These are phyloP conservation scores for Drosophila nannoptera DNA, from an alignment of 1,140 invertebrate genomes.

Conservation along the genomic window DNA sequence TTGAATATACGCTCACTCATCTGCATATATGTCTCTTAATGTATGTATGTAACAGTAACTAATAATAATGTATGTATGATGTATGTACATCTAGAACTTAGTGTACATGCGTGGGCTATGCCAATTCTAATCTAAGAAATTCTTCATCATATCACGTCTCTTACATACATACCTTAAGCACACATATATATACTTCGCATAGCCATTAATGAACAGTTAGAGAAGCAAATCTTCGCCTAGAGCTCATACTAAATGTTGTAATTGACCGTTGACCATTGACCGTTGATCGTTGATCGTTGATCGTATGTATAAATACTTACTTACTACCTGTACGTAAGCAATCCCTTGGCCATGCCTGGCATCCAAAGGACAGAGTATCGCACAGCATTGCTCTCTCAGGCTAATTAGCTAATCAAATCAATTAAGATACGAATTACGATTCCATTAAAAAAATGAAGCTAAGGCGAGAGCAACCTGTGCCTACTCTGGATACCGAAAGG, in stretches of 20 bases:
- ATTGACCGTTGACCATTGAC: constrained; percentile 60
- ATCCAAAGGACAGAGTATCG: constrained; percentile 3
- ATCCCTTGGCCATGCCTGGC: constrained; percentile 45
- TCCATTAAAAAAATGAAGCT: background rate
- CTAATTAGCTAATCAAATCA: background rate
- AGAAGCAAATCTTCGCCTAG: constrained; percentile 71
- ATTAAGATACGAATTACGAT: background rate
- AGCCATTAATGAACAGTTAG: constrained; percentile 63
- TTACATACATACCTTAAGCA: constrained; percentile 32
- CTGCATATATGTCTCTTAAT: constrained; percentile 15
- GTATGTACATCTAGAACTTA: constrained; percentile 16
- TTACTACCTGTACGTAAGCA: constrained; percentile 56
- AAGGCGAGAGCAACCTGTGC: background rate
- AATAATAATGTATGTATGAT: background rate
- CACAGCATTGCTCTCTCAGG: constrained; percentile 2
- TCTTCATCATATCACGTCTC: constrained; percentile 38
- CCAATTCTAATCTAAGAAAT: constrained; percentile 41
- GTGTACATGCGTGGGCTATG: constrained; percentile 22
- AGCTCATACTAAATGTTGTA: constrained; percentile 74
- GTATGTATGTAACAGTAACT: constrained; percentile 4
- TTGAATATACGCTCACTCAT: constrained; percentile 52
- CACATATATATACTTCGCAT: constrained; percentile 55
- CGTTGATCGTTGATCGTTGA: constrained; percentile 59
- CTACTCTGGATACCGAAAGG: constrained; percentile 4
- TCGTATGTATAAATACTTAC: constrained; percentile 51